These are phyloP conservation scores for Hirtodrosophila trivittata DNA, from an alignment of 2,888 invertebrate species.

Conservation along the genomic window DNA sequence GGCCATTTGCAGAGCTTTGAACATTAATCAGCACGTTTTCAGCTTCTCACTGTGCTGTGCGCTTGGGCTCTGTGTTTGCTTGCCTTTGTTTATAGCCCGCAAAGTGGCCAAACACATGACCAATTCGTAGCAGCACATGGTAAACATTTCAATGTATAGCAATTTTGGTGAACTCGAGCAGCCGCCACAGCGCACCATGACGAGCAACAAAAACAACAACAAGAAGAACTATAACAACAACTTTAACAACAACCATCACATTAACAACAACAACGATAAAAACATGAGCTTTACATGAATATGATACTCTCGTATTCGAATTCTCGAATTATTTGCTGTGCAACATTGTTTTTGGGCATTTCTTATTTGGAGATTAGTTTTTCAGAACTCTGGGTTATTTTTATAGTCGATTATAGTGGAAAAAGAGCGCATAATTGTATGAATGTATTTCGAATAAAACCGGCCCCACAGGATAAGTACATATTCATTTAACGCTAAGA, in stretches of 20 bases:
- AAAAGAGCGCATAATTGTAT: too few relatives aligned
- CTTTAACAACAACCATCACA: constrained; percentile 19
- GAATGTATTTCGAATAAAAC: too few relatives aligned
- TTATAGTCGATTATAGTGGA: too few relatives aligned
- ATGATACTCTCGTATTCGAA: constrained; percentile 29
- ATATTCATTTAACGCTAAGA: too few relatives aligned
- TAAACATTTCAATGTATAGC: constrained; percentile 32
- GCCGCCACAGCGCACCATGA: constrained; percentile 27
- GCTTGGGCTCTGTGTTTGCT: constrained; percentile 23
- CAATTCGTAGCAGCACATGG: constrained; percentile 11
- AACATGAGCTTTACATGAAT: constrained; percentile 20
- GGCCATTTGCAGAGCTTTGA: constrained; percentile 57
- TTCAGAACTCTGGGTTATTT: too few relatives aligned
- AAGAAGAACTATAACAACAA: constrained; percentile 20
- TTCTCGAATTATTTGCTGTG: constrained; percentile 1
- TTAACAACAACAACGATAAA: constrained; percentile 29
- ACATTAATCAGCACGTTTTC: constrained; percentile 76
- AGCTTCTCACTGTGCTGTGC: constrained; percentile 26
- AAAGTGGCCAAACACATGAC: constrained; percentile 17
- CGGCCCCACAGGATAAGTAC: too few relatives aligned
- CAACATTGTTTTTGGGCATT: too few relatives aligned
- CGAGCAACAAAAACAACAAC: constrained; percentile 10
- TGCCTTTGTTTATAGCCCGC: constrained; percentile 46
- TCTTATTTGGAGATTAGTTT: too few relatives aligned
- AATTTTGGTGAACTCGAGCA: constrained; percentile 15